A percentile compares a stretch with the other conserved stretches of the same genome.
These are phyloP conservation scores for Hyperoplus immaculatus DNA, from an alignment of 2,797 vertebrate species.

Conservation along the genomic window DNA sequence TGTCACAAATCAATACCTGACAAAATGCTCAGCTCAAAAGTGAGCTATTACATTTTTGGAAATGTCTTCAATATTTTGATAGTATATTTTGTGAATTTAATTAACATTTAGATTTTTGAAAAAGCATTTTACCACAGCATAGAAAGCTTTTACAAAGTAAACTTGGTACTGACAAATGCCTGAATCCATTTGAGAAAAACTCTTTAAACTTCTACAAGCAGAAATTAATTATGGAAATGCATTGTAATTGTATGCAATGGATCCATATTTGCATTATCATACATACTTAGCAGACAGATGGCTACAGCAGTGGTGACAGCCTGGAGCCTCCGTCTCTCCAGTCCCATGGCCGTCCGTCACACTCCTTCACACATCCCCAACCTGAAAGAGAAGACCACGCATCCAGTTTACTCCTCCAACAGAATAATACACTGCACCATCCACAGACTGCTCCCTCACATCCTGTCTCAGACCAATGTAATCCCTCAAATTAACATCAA, in stretches of 20 bases:
- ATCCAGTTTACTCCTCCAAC: constrained; percentile 49
- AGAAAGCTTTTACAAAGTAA: not conserved
- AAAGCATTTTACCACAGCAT: not conserved
- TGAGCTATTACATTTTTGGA: not conserved
- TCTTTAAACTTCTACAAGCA: constrained; percentile 9
- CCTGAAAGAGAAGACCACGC: constrained; percentile 73
- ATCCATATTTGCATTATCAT: constrained; percentile 63
- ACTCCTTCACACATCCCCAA: constrained; percentile 82
- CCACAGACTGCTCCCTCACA: constrained; percentile 40
- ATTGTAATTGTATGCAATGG: constrained; percentile 35
- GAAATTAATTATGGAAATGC: constrained; percentile 31
- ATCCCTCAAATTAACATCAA: constrained; percentile 68
- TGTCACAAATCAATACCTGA: too few species aligned
- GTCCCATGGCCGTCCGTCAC: constrained; percentile 88
- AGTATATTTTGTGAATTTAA: not conserved
- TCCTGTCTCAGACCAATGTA: constrained; percentile 56
- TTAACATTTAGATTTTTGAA: not conserved
- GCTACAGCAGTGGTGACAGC: constrained; percentile 79
- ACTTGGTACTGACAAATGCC: not conserved
- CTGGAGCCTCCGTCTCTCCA: constrained; percentile 84
- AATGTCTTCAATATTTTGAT: not conserved
- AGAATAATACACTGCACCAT: constrained; percentile 19
- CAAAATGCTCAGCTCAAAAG: too few species aligned
- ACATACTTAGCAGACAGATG: constrained; percentile 86
- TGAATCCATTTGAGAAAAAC: not conserved